Base-by-base conservation (phyloP, 2,797 vertebrate genomes). In the Scomberomorus guttatus region DNA sequence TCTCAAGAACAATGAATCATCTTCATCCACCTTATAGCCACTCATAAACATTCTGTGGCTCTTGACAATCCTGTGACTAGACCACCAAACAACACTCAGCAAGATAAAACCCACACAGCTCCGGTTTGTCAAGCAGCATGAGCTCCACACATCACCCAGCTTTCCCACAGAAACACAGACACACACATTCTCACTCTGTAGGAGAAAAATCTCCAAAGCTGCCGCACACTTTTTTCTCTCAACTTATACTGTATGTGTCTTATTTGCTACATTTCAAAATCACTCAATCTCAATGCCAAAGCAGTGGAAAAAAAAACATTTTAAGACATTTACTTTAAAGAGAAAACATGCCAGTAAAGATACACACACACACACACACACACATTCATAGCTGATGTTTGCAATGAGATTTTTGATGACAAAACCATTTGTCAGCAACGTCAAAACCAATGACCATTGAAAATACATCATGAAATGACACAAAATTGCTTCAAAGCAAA, bases 391-490 rank as follows among this genome's bases (percentile, higher is more conserved):
- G 58, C 63, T 55, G 54, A 80, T 66, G 71, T 71, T 66, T 84
- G 67, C 48, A 67, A 44, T 62, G 73, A 83, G 60, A 79, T 32
- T 57, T 72, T 57, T 81, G 75, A 87, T 78, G 81, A 86, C 62
- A 81, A 79, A 80, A 73, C 77, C 74, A 82, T 84, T 82, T 79
- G 75, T 81, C 79, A 83, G 81, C 24, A 6, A 66, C 66, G 75
- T 46, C 75, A 78, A 71, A 86, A 77, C 74, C 78, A 86, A 86
- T 79, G 80, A 71, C 69, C 64, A 79, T 48, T 77, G 58, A 77
- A 87, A 79, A 79, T 62, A 77, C 66, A 85, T 80, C 77, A 69
- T 25, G 29, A 83, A 86, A 86, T 82, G 72, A 84, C 79, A 86
- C 66, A 62, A 72, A 75, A 80, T 59, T 84, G 68, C 71, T 80